Percentiles rank a stretch among this genome's conserved stretches.
Conservation (phyloP, 2,797 vertebrate species). For the Sebastes elongatus region DNA sequence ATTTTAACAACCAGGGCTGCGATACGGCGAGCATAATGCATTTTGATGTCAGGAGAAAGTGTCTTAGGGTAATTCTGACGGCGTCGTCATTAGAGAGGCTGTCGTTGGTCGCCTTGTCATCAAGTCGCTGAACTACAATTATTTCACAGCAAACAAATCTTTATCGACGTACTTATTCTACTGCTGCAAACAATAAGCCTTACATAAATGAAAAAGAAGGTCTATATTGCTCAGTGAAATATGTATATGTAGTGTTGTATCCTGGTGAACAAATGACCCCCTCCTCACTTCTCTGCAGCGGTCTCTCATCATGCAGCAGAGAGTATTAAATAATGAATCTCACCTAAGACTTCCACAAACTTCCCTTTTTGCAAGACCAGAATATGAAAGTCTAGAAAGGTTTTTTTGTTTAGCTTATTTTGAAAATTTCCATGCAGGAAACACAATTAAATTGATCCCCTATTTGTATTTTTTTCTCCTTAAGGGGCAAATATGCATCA, state of each 20-base stretch:
- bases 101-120: conserved; percentile 57
- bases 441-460: background rate
- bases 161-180: background rate
- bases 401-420: background rate
- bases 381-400: conserved; percentile 8
- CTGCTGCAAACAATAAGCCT: background rate
- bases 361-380: conserved; percentile 25
- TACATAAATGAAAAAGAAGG: conserved; percentile 3
- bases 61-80: conserved; percentile 32
- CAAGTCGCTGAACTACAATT: conserved; percentile 21
- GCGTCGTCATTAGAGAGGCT: conserved; percentile 51
- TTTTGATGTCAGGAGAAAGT: conserved; percentile 51
- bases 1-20: conserved; percentile 52
- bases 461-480: background rate
- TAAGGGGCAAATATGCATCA: background rate
- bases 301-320: conserved; percentile 35
- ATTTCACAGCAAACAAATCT: conserved; percentile 50
- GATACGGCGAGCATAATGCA: conserved; percentile 23
- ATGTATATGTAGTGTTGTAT: background rate
- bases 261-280: conserved; percentile 27
- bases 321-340: conserved; percentile 54
- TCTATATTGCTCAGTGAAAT: conserved; percentile 1
- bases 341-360: conserved; percentile 7
- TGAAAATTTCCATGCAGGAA: background rate
- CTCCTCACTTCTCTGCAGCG: conserved; percentile 31